phyloP scores from a whole-genome alignment of 2,113 vertebrate genomes.

The Philantomba maxwellii region DNA sequence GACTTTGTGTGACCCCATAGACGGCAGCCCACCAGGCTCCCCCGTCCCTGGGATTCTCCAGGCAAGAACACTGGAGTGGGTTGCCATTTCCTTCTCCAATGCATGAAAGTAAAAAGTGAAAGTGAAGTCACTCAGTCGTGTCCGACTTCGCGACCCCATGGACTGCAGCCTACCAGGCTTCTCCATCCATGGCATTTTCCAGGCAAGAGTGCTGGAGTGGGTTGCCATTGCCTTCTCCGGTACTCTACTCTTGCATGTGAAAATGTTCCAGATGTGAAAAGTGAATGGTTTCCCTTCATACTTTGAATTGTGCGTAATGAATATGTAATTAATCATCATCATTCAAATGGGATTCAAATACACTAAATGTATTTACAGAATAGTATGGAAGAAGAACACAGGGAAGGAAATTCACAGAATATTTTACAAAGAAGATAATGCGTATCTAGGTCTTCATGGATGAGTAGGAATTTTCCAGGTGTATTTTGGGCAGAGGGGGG shows the following conservation, averaged over 20 bases:
- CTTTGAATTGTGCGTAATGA: slow-evolving; percentile 22
- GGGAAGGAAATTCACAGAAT: slow-evolving; percentile 23
- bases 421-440: slow-evolving; percentile 31
- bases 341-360: slow-evolving; percentile 28
- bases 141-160: too few relatives aligned
- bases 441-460: slow-evolving; percentile 8
- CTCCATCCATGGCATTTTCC: too few relatives aligned
- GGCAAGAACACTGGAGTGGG: too few relatives aligned
- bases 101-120: too few relatives aligned
- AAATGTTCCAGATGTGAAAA: not conserved
- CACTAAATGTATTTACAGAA: slow-evolving; percentile 35
- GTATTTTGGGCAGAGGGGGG: not conserved
- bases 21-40: too few relatives aligned
- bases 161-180: too few relatives aligned
- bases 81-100: too few relatives aligned
- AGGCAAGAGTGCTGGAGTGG: too few relatives aligned
- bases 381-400: not conserved
- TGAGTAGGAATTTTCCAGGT: slow-evolving; percentile 8
- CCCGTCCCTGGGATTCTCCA: too few relatives aligned
- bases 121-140: too few relatives aligned
- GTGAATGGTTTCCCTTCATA: not conserved
- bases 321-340: slow-evolving; percentile 16
- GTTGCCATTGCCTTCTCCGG: too few relatives aligned
- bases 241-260: not conserved
- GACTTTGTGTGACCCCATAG: too few relatives aligned